Evolutionary conservation across 2,797 vertebrate genomes (phyloP), one percentile per base, ranked within the genome.

Genomic region (Tauraco hartlaubi): DNA sequence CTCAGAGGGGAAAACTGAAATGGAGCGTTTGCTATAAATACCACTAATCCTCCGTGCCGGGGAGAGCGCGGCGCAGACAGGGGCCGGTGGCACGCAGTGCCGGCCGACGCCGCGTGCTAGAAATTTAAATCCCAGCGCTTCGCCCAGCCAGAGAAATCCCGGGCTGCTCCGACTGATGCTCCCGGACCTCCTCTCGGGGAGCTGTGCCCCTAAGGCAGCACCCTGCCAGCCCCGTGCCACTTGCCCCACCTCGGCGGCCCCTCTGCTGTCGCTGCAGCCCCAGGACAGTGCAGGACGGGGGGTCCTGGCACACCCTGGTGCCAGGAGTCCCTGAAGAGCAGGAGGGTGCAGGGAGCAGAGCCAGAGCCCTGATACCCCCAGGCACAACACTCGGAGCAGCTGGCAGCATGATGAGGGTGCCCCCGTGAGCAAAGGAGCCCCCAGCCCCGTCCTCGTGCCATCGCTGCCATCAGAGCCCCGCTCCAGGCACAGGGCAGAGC

Each of bases 171-270:
- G 15, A 49, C 22, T 22, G 52, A 14, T 39, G 41, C 33, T 75
- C 18, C 52, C 10, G 35, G 7, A 14, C 9, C 33, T 44, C 56
- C 39, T 33, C 51, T 19, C 15, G 4, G 46, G 5, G 4, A 43
- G 25, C n/a, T 75, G 46, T 46, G 8, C 9, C 71, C n/a, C 23
- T 9, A 13, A n/a, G 87, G 37, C 37, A 64, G n/a, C 13, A 12
- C 7, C n/a, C 13, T 21, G n/a, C 21, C 12, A 9, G 28, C 16
- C 25, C 28, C 4, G 0, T 2, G 2, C 2, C 19, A 5, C 14
- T 78, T 8, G 11, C 26, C 23, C 48, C 37, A 33, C 15, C 31
- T 35, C 19, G 12, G 31, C 4, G 3, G 2, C 71, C 22, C 51
- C 51, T 35, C 63, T 55, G 69, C 49, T 64, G 28, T 4, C 3